A percentile compares a stretch with the other conserved stretches of the same genome.
phyloP scores from a whole-genome alignment of 2,888 invertebrate species.

The Drosophila anomelani region DNA sequence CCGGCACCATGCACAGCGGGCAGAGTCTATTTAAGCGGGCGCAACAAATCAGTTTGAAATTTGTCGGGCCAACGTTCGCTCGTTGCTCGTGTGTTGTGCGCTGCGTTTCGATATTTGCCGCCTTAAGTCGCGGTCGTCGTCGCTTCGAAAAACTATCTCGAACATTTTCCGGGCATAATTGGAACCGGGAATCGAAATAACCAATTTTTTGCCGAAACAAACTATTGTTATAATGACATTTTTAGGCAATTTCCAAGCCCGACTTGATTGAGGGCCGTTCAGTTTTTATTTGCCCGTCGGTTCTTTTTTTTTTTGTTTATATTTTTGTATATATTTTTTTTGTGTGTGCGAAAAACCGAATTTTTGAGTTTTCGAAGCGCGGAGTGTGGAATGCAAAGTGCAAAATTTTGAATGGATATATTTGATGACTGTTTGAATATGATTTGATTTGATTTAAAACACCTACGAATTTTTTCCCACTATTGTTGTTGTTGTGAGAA shows the following conservation, averaged over 20 bases:
- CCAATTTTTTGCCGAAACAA: neutral
- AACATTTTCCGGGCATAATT: slow-evolving; percentile 1
- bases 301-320: slow-evolving; percentile 2
- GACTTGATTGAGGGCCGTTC: neutral
- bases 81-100: slow-evolving; percentile 8
- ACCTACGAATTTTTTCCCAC: slow-evolving; percentile 10
- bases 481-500: slow-evolving; percentile 14
- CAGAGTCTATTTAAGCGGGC: slow-evolving; percentile 13
- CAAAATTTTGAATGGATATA: neutral
- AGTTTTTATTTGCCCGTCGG: neutral
- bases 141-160: slow-evolving; percentile 8
- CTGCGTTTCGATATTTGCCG: slow-evolving; percentile 1
- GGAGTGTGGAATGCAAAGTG: slow-evolving; percentile 6
- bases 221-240: slow-evolving; percentile 4
- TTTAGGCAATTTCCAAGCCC: slow-evolving; percentile 1
- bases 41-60: slow-evolving; percentile 6
- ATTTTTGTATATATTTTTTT: neutral
- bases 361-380: slow-evolving; percentile 4
- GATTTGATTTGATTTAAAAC: neutral
- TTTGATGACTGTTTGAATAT: slow-evolving; percentile 1
- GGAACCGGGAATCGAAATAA: slow-evolving; percentile 5
- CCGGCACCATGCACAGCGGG: neutral
- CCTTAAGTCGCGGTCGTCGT: slow-evolving; percentile 5
- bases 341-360: neutral
- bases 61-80: slow-evolving; percentile 7